Base-by-base conservation (phyloP, 2,888 invertebrate genomes). In the Alloplasta piceator region DNA sequence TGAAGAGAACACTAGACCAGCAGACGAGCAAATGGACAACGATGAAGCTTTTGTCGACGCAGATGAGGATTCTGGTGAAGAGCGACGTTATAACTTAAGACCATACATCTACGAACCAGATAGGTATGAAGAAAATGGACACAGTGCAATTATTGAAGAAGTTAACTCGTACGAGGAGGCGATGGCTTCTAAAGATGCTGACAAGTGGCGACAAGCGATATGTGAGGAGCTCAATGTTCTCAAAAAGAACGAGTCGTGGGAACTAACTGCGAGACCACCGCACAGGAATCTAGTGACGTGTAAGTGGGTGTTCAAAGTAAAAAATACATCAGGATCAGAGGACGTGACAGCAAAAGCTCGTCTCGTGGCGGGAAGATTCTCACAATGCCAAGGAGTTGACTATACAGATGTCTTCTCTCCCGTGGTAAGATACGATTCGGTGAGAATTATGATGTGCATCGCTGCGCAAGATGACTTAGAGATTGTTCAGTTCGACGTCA, bases 221-320 rank as follows among this genome's bases (percentile, higher is more conserved):
- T 26, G 61, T 7, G 67, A 75, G 46, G 75, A 75, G 16, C 6
- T 75, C 12, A 39, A 75, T 48, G 36, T 64, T n/a, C 55, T 73
- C 5, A n/a, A 72, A 7, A 73, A 63, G 16, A 73, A 63, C 36
- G 43, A 55, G 41, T 64, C 73, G 0, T 72, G 63, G 72, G 68
- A 68, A n/a, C 26, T 68, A 5, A 41, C 56, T 6, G 16, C 46
- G 10, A 10, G 26, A 12, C 68, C 68, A 14, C 38, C 10, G 6
- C 16, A 46, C 7, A 55, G 68, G 5, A 38, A 10, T 7, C 0
- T 39, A n/a, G 60, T 60, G 38, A 39, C 61, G 38, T 77, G 63
- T 12, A 77, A 71, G 36, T 80, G 66, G 75, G 75, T 80, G 4
- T 75, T 71, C 38, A 38, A 58, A 38, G 26, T 71, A 0, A 80